Evolutionary conservation across 2,888 invertebrate species (phyloP).

Genomic region (Caenorhabditis sinica): DNA sequence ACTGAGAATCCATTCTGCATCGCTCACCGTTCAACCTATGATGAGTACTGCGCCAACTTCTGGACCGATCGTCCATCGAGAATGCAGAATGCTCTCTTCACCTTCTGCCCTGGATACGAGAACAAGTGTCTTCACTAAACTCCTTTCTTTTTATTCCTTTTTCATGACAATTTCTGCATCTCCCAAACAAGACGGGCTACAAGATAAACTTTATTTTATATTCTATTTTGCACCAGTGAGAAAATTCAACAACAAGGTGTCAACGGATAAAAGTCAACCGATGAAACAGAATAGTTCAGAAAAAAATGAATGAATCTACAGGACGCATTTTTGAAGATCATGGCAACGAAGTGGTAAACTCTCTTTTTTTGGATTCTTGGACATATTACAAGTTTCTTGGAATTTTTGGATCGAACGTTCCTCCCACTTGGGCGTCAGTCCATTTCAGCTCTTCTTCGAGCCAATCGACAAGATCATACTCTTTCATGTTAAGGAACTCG

Average conservation of each 20-base stretch:
- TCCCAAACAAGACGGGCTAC: slow-evolving; percentile 34
- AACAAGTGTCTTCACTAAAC: slow-evolving; percentile 57
- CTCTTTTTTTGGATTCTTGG: neutral
- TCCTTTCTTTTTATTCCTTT: neutral
- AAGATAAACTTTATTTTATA: slow-evolving; percentile 12
- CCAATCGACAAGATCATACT: slow-evolving; percentile 91
- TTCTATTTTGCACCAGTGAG: slow-evolving; percentile 23
- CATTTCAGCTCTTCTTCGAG: slow-evolving; percentile 88
- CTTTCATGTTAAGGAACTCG: slow-evolving; percentile 93
- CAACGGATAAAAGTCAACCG: slow-evolving; percentile 26
- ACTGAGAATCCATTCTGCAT: slow-evolving; percentile 36
- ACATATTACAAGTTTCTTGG: slow-evolving; percentile 36
- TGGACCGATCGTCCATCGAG: slow-evolving; percentile 48
- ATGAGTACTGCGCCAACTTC: slow-evolving; percentile 48
- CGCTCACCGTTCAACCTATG: slow-evolving; percentile 37
- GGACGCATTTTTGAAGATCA: neutral
- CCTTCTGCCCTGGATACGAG: slow-evolving; percentile 56
- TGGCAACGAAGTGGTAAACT: neutral
- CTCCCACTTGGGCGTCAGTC: slow-evolving; percentile 79
- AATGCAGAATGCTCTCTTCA: slow-evolving; percentile 48
- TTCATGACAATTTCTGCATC: slow-evolving; percentile 42
- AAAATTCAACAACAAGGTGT: slow-evolving; percentile 24
- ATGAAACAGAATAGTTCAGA: neutral
- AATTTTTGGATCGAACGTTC: slow-evolving; percentile 61
- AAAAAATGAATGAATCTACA: neutral